Evolutionary conservation across 2,797 vertebrate genomes (phyloP), one percentile per base, ranked within the genome.

Genomic region (Aldrovandia affinis): DNA sequence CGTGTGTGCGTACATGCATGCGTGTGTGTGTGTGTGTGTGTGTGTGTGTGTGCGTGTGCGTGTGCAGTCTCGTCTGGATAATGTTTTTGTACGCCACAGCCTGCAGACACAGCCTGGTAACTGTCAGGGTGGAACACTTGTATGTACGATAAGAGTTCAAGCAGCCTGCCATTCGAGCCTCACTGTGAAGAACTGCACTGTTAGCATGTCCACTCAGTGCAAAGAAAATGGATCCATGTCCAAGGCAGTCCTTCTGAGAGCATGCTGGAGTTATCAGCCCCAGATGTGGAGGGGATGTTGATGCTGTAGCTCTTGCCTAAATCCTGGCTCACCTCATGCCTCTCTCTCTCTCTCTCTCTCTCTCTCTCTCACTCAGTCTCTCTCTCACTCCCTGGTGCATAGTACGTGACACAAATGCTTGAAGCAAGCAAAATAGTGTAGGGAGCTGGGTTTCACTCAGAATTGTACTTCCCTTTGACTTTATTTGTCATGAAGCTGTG

Each of bases 201-300:
- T 47, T 77, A 77, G 73, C 73, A 12, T 22, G 73, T 77, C 42
- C 73, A 28, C 42, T n/a, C 25, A n/a, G 39, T 9, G 73, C 55
- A 14, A 59, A 78, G 42, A 39, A 30, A 28, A 78, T 22, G n/a
- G 25, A n/a, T n/a, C 28, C 3, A 30, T 90, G 88, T 90, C 89
- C 87, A 87, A 85, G 89, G 85, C 90, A 85, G 87, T 85, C 81
- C 65, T 82, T 91, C 87, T 93, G 92, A 94, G 90, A 91, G 95
- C 93, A 93, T 86, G 73, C 85, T 78, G 20, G 87, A 73, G 47
- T 92, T 91, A 94, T 95, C 89, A 89, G 85, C 82, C 87, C 93
- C 94, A 96, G 94, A 95, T 95, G 93, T 93, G 86, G 75, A 87
- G 84, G 88, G 81, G 52, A 42, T 83, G 79, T 50, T 83, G 82